Evolutionary conservation across 2,797 vertebrate species (phyloP).

Genomic region (Botia kubotai): DNA sequence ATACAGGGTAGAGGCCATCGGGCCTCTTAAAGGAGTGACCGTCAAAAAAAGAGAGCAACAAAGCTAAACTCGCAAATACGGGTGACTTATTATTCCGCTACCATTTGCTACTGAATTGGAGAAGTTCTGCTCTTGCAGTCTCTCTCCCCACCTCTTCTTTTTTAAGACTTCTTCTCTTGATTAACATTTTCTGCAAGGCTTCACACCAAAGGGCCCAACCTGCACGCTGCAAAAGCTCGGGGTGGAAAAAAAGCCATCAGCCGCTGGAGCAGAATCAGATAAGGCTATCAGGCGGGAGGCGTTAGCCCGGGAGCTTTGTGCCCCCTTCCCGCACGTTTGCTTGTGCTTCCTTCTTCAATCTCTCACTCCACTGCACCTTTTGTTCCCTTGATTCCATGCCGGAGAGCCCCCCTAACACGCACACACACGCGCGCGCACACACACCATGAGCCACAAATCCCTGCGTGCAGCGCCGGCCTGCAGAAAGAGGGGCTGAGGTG

Average conservation of each 20-base stretch:
- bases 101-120: conserved; percentile 76
- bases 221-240: conserved; percentile 76
- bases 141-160: conserved; percentile 33
- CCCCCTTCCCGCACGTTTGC: conserved; percentile 77
- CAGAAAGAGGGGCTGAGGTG: conserved; percentile 4
- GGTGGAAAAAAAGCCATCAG: conserved; percentile 73
- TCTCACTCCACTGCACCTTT: conserved; percentile 96
- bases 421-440: conserved; percentile 56
- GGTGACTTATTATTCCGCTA: conserved; percentile 68
- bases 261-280: conserved; percentile 89
- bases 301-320: conserved; percentile 87
- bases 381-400: conserved; percentile 88
- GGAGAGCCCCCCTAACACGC: conserved; percentile 70
- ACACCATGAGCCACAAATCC: conserved; percentile 34
- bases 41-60: conserved; percentile 60
- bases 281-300: conserved; percentile 85
- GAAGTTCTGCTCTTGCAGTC: conserved; percentile 70
- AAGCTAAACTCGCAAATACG: conserved; percentile 32
- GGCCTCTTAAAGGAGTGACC: conserved; percentile 49
- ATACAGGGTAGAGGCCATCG: conserved; percentile 48
- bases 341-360: conserved; percentile 87
- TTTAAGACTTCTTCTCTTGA: conserved; percentile 67
- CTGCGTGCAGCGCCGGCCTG: conserved; percentile 20
- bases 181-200: conserved; percentile 86
- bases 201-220: conserved; percentile 83